Base-by-base conservation (phyloP, 2,888 invertebrate species). In the Ichneumon xanthorius region DNA sequence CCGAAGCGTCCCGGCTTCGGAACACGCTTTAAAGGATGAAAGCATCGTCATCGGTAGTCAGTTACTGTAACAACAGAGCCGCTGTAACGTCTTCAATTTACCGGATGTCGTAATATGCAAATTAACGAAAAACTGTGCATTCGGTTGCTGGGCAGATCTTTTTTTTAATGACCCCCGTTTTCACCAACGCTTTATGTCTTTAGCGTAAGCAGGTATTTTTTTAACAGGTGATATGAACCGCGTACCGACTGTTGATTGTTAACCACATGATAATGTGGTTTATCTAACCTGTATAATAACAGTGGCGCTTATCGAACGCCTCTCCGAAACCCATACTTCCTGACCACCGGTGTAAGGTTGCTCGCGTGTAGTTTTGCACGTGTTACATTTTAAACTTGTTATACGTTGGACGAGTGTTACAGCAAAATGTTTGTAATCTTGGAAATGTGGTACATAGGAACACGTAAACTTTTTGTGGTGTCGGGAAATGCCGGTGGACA, bases 1-100 rank as follows among this genome's bases (percentile, higher is more conserved):
- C 68, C 50, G 19, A 14, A 71, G 50, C 9, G 71, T 71, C 68
- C 22, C 75, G 40, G 55, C 53, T 37, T 71, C 11, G 26, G 71
- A 55, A 33, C 9, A 55, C n/a, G 71, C 33, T 53, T 30, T 33
- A 53, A 37, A 53, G 71, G 37, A 71, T 71, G 55, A 50, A 50
- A 30, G 37, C 30, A 33, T 63, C 63, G 33, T 37, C 63, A 37
- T 63, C 22, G 30, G 30, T 37, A 63, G 33, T 33, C 63, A 16
- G 63, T 63, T 19, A n/a, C 19, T 63, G n/a, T 63, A 22, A 58
- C 58, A 14, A 58, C 16, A 14, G 45, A 16, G 14, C 22, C 26
- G 16, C 33, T 33, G 16, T 63, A 37, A 63, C 33, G 30, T n/a
- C 16, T 63, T n/a, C 2, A 63, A 63, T 14, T 16, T 33, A 37